Percentiles rank a stretch among this genome's conserved stretches.
phyloP scores from a whole-genome alignment of 1,140 invertebrate genomes.

The Ectropis grisescens region DNA sequence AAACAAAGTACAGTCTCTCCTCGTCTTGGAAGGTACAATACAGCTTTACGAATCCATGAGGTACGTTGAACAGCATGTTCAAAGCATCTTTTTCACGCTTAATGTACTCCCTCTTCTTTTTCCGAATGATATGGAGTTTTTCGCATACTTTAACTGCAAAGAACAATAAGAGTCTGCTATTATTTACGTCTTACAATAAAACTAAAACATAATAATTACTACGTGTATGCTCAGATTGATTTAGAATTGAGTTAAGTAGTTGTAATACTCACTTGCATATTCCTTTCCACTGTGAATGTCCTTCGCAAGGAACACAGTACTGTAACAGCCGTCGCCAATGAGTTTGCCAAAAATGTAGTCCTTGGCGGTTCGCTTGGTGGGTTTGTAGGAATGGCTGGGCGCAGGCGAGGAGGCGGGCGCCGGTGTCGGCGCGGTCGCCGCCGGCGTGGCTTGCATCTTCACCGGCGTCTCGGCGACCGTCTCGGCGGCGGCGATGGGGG shows the following conservation, averaged over 20 bases:
- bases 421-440: slow-evolving; percentile 30
- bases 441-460: slow-evolving; percentile 53
- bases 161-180: slow-evolving; percentile 38
- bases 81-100: slow-evolving; percentile 93
- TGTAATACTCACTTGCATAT: slow-evolving; percentile 89
- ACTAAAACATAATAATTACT: too few species aligned
- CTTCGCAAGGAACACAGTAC: slow-evolving; percentile 94
- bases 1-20: slow-evolving; percentile 95
- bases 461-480: slow-evolving; percentile 42
- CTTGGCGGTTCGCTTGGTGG: slow-evolving; percentile 79
- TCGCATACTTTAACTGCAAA: slow-evolving; percentile 95
- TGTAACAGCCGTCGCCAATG: slow-evolving; percentile 97
- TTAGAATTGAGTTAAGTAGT: too few species aligned
- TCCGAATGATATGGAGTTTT: slow-evolving; percentile 91
- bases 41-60: slow-evolving; percentile 91
- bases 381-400: slow-evolving; percentile 52
- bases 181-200: too few species aligned
- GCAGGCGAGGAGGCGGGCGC: slow-evolving; percentile 40
- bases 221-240: too few species aligned
- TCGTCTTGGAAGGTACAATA: slow-evolving; percentile 97
- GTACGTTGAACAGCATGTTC: slow-evolving; percentile 78
- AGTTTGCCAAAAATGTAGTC: slow-evolving; percentile 97
- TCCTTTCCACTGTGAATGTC: slow-evolving; percentile 91
- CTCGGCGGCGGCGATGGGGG: slow-evolving; percentile 51
- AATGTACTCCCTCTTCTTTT: slow-evolving; percentile 94